phyloP scores from a whole-genome alignment of 2,888 invertebrate genomes.

The Phaonia tiefii region DNA sequence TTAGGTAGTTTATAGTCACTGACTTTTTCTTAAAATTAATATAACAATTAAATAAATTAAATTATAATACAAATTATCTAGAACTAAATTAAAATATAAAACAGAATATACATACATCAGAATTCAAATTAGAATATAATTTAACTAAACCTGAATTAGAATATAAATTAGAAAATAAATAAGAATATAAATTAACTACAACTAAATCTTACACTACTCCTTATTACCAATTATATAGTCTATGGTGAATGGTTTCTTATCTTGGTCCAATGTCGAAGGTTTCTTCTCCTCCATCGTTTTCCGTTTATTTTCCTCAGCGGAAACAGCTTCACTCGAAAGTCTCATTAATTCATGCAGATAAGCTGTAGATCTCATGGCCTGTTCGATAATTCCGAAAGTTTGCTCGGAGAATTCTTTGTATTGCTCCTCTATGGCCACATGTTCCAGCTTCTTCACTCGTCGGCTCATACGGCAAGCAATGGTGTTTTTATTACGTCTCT shows the following conservation, averaged over 20 bases:
- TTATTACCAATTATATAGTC: constrained; percentile 70
- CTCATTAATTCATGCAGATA: constrained; percentile 74
- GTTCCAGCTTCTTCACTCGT: constrained; percentile 76
- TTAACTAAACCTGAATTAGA: too few relatives aligned
- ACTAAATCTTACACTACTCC: constrained; percentile 43
- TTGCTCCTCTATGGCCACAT: constrained; percentile 75
- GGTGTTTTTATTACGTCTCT: constrained; percentile 77
- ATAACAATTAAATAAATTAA: too few relatives aligned
- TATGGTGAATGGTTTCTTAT: constrained; percentile 70
- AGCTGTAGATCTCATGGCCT: constrained; percentile 71
- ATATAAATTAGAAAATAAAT: too few relatives aligned
- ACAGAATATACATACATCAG: too few relatives aligned
- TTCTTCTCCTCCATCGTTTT: constrained; percentile 9
- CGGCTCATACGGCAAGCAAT: constrained; percentile 77
- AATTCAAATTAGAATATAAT: too few relatives aligned
- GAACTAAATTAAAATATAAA: too few relatives aligned
- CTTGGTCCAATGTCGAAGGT: constrained; percentile 30
- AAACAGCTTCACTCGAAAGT: constrained; percentile 49
- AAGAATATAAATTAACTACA: too few relatives aligned
- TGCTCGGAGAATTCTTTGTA: constrained; percentile 72
- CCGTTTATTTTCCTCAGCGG: neutral
- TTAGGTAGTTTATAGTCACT: too few relatives aligned
- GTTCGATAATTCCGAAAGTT: constrained; percentile 72
- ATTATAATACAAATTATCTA: too few relatives aligned
- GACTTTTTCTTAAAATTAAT: too few relatives aligned